Percentiles rank a stretch among this genome's conserved stretches.
phyloP scores from a whole-genome alignment of 2,888 invertebrate genomes.

The Bombylius major region DNA sequence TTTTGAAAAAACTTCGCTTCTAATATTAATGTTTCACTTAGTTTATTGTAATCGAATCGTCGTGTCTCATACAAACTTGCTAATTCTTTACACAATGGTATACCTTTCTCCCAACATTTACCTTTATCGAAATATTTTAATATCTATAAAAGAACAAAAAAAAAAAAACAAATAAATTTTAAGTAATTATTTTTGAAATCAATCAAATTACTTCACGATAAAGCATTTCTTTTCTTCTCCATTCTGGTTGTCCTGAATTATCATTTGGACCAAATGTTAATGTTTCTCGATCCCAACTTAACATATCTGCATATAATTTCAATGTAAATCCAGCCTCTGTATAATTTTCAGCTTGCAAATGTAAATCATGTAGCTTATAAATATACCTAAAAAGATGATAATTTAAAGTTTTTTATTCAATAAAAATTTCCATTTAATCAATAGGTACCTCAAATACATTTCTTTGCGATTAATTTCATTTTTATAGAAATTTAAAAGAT shows the following conservation, averaged over 20 bases:
- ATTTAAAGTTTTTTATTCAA: background rate
- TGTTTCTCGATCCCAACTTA: slow-evolving; percentile 66
- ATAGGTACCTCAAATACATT: slow-evolving; percentile 63
- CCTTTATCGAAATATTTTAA: slow-evolving; percentile 88
- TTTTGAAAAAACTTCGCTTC: slow-evolving; percentile 88
- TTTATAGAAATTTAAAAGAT: slow-evolving; percentile 89
- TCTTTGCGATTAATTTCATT: slow-evolving; percentile 90
- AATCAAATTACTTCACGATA: slow-evolving; percentile 46
- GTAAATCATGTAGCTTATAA: slow-evolving; percentile 86
- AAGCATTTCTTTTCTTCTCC: slow-evolving; percentile 79
- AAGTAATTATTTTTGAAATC: background rate
- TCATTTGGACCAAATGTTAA: slow-evolving; percentile 47
- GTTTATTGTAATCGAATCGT: slow-evolving; percentile 75
- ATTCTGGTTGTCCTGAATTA: slow-evolving; percentile 65
- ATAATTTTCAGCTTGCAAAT: slow-evolving; percentile 81
- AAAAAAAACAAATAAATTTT: background rate
- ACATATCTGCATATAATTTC: slow-evolving; percentile 81
- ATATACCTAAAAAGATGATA: slow-evolving; percentile 51
- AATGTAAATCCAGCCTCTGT: slow-evolving; percentile 92
- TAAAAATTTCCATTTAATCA: background rate
- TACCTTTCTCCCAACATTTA: slow-evolving; percentile 95
- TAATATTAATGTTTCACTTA: slow-evolving; percentile 69
- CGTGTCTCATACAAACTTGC: slow-evolving; percentile 76
- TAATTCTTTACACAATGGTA: slow-evolving; percentile 81
- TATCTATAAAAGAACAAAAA: slow-evolving; percentile 41